These are phyloP conservation scores for Pomacea maculata DNA, from an alignment of 1,140 invertebrate species.

Conservation along the genomic window DNA sequence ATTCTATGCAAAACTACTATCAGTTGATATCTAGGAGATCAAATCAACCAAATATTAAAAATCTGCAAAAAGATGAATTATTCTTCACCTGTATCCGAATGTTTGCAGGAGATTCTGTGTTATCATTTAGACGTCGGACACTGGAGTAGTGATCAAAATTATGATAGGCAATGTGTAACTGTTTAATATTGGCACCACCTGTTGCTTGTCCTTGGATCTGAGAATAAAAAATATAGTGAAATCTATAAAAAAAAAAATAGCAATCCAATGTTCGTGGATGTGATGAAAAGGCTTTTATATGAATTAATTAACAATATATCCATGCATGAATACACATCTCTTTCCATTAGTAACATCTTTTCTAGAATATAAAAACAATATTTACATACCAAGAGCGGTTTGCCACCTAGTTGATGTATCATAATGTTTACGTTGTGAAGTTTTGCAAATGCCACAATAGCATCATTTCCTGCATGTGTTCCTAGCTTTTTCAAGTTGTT, in stretches of 20 bases:
- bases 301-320: neutral
- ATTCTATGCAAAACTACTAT: no score
- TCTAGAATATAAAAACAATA: neutral
- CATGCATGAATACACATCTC: neutral
- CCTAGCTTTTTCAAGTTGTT: slow-evolving; percentile 65
- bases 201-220: slow-evolving; percentile 51
- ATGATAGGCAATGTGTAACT: slow-evolving; percentile 70
- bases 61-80: neutral
- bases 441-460: slow-evolving; percentile 70
- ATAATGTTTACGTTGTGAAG: slow-evolving; percentile 67
- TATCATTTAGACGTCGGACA: slow-evolving; percentile 63
- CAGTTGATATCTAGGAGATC: no score
- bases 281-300: neutral
- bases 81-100: slow-evolving; percentile 58
- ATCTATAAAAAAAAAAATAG: neutral
- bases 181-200: slow-evolving; percentile 37
- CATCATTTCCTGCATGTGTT: slow-evolving; percentile 71
- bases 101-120: slow-evolving; percentile 64
- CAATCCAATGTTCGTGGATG: neutral
- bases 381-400: slow-evolving; percentile 64
- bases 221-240: slow-evolving; percentile 16
- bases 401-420: slow-evolving; percentile 70
- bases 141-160: slow-evolving; percentile 70
- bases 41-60: no score
- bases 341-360: neutral